A percentile compares a stretch with the other conserved stretches of the same genome.
Evolutionary conservation across 1,140 invertebrate genomes (phyloP).

Genomic region (Battus philenor): DNA sequence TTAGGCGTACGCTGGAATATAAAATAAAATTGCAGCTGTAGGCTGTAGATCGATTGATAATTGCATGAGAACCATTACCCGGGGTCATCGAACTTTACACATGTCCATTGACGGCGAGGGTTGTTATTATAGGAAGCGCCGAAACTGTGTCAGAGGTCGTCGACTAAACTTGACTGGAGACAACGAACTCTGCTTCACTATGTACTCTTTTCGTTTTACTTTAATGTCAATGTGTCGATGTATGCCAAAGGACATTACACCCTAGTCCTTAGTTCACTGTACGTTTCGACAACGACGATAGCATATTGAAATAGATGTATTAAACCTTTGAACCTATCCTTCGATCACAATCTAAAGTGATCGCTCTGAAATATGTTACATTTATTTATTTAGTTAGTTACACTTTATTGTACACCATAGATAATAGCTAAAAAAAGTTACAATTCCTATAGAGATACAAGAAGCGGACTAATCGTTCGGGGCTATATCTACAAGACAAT

Average conservation of each 20-base stretch:
- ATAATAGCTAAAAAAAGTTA: too few relatives aligned
- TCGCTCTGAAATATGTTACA: neutral
- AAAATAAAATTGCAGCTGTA: neutral
- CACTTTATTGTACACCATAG: too few relatives aligned
- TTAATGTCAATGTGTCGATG: slow-evolving; percentile 12
- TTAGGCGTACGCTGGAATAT: too few relatives aligned
- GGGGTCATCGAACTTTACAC: slow-evolving; percentile 35
- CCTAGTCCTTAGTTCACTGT: too few relatives aligned
- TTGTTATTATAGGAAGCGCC: slow-evolving; percentile 34
- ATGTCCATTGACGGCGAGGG: slow-evolving; percentile 36
- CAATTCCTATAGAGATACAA: too few relatives aligned
- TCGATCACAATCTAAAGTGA: neutral
- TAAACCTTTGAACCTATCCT: neutral
- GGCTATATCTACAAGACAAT: too few relatives aligned
- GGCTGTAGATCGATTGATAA: slow-evolving; percentile 2
- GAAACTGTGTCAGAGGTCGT: slow-evolving; percentile 54
- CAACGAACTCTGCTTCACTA: slow-evolving; percentile 28
- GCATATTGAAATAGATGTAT: too few relatives aligned
- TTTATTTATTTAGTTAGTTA: too few relatives aligned
- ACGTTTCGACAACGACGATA: too few relatives aligned
- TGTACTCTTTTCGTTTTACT: slow-evolving; percentile 13
- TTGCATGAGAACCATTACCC: slow-evolving; percentile 13
- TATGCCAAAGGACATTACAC: too few relatives aligned
- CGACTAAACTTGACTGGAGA: slow-evolving; percentile 33
- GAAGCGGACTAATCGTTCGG: too few relatives aligned